phyloP scores from a whole-genome alignment of 2,797 vertebrate genomes.

The Neomorphus geoffroyi region DNA sequence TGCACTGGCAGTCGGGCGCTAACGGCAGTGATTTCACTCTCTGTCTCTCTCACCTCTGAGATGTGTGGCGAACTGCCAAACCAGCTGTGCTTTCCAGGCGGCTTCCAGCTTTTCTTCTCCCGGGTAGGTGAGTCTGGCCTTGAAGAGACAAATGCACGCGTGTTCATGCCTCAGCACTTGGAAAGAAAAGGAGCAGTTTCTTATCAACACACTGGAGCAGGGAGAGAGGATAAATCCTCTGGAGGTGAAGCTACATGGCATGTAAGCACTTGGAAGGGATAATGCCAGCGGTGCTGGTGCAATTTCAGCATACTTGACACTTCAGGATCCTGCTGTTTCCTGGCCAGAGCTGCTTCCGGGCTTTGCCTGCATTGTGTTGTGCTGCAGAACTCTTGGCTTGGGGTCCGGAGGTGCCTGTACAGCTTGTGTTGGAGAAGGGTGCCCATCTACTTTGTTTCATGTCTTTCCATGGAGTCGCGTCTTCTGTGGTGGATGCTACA shows the following conservation, averaged over 20 bases:
- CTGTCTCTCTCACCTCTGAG: slow-evolving; percentile 1
- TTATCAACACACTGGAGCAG: background rate
- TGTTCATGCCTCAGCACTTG: background rate
- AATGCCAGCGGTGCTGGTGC: background rate
- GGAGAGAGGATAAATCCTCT: background rate
- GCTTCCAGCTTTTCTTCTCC: slow-evolving; percentile 33
- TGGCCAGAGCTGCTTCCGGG: background rate
- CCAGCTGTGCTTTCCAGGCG: slow-evolving; percentile 36
- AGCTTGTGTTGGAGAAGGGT: background rate
- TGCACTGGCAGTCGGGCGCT: background rate
- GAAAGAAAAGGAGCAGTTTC: background rate
- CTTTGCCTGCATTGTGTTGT: background rate
- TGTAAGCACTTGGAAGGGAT: background rate
- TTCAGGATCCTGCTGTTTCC: background rate
- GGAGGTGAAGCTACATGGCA: background rate
- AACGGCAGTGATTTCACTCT: background rate
- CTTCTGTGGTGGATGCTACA: background rate
- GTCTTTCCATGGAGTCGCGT: background rate
- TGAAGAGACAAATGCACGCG: background rate
- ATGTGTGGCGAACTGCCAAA: slow-evolving; percentile 30
- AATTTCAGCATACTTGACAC: background rate
- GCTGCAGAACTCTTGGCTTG: background rate
- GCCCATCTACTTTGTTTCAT: background rate
- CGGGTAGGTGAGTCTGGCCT: slow-evolving; percentile 30
- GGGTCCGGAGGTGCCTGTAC: background rate